Evolutionary conservation across 1,140 invertebrate genomes (phyloP), one percentile per base, ranked within the genome.

Genomic region (Lordiphosa stackelbergi): DNA sequence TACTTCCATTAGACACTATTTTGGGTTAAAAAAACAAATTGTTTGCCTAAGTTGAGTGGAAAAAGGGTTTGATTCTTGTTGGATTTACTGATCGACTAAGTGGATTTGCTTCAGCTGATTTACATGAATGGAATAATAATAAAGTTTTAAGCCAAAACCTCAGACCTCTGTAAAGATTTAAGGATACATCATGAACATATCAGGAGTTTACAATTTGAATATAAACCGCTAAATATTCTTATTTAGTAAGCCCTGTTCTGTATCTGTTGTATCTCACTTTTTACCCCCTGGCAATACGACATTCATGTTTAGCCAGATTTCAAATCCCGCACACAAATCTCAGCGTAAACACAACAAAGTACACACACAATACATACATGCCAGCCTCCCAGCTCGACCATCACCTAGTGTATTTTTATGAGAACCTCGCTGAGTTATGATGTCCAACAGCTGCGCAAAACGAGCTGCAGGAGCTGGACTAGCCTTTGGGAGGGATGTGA

Each of bases 381-480:
- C 37, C 53, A 31, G 36, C 37, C 37, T 22, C 35, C 22, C 22
- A 19, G 9, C 16, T 40, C 12, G 3, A 13, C 3, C 60, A 53
- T 12, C 54, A 35, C 47, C 55, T 60, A 40, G 53, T 43, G 48
- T 69, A 36, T 9, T 53, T 69, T 79, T 69, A 62, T 62, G 57
- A 24, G 61, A 28, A 46, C 35, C 49, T 65, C 48, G 49, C 77
- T 83, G 77, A 83, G 75, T 83, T 81, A 81, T 81, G 68, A 69
- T 56, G 64, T 58, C 77, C 71, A 75, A 72, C 75, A 81, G 75
- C 75, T 81, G 75, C 53, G 77, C 77, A 52, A 68, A 79, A 81
- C 72, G 66, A 81, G 34, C 46, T 2, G 7, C 46, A 9, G 28
- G 11, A 35, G 24, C 43, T 35, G 28, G 28, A 49, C 43, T 53